phyloP scores from a whole-genome alignment of 2,113 vertebrate species.

The Micronisus gabar region DNA sequence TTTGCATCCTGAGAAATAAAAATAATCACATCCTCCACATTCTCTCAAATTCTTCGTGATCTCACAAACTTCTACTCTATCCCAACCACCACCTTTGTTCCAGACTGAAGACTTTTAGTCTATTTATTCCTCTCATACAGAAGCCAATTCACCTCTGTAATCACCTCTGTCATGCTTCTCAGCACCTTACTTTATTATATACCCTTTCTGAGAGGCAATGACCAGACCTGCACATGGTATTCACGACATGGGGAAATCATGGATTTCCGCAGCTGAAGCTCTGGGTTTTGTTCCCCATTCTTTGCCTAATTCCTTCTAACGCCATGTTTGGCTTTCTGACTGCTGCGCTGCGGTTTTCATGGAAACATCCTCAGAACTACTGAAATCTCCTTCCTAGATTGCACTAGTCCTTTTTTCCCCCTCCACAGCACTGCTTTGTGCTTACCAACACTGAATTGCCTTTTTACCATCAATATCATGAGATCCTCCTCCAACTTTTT shows the following conservation, averaged over 20 bases:
- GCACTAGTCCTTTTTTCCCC: not conserved
- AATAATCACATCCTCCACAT: not conserved
- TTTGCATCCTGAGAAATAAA: not conserved
- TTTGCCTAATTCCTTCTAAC: not conserved
- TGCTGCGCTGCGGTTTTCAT: not conserved
- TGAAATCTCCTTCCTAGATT: not conserved
- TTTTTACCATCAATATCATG: not conserved
- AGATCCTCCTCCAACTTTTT: not conserved
- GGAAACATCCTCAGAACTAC: not conserved
- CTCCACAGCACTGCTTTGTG: not conserved
- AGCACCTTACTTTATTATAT: not conserved
- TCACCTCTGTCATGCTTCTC: not conserved
- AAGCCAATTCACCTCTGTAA: not conserved
- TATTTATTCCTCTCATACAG: not conserved
- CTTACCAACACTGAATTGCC: not conserved
- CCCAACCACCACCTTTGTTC: not conserved
- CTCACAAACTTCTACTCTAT: not conserved
- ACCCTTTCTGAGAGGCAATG: not conserved
- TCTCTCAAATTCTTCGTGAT: not conserved
- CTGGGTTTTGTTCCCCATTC: not conserved
- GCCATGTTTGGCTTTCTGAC: not conserved
- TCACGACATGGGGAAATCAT: accelerated
- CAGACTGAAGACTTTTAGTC: not conserved
- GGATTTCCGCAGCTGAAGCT: not conserved
- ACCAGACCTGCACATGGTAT: not conserved